Conservation (phyloP, 2,888 invertebrate genomes). For the Tolmerus cingulatus region DNA sequence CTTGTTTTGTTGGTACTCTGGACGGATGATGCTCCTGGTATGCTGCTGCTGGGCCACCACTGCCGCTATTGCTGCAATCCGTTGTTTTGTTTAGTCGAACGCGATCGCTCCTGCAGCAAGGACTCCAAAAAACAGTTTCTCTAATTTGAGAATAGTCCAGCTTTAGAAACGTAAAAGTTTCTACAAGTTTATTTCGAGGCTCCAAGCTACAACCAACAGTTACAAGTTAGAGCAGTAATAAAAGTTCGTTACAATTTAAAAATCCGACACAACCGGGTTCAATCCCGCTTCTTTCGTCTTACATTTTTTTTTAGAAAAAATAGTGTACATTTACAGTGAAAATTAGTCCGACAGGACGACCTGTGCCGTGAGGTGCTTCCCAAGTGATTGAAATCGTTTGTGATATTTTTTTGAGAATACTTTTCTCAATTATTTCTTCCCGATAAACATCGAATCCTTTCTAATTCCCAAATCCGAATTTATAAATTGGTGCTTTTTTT, state of each 20-base stretch:
- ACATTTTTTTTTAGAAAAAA: neutral
- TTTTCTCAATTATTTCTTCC: neutral
- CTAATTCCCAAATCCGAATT: constrained; percentile 12
- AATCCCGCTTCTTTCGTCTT: neutral
- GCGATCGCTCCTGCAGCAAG: constrained; percentile 62
- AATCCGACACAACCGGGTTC: neutral
- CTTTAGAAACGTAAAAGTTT: constrained; percentile 30
- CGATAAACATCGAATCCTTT: neutral
- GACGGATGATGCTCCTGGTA: neutral
- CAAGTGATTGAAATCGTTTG: constrained; percentile 29
- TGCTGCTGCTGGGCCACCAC: constrained; percentile 4
- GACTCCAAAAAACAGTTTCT: constrained; percentile 53
- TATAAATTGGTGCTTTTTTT: constrained; percentile 28
- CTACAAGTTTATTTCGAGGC: neutral
- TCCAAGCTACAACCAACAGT: neutral
- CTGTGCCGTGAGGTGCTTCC: constrained; percentile 33
- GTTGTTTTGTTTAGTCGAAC: constrained; percentile 57
- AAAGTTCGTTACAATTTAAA: neutral
- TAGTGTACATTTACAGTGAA: neutral
- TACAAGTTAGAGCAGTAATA: neutral
- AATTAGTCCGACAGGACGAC: neutral
- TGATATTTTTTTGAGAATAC: constrained; percentile 24
- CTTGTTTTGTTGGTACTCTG: neutral
- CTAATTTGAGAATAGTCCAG: neutral
- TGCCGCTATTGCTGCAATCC: constrained; percentile 15